Evolutionary conservation across 2,113 vertebrate species (phyloP).

Genomic region (Lethenteron camtschaticum): DNA sequence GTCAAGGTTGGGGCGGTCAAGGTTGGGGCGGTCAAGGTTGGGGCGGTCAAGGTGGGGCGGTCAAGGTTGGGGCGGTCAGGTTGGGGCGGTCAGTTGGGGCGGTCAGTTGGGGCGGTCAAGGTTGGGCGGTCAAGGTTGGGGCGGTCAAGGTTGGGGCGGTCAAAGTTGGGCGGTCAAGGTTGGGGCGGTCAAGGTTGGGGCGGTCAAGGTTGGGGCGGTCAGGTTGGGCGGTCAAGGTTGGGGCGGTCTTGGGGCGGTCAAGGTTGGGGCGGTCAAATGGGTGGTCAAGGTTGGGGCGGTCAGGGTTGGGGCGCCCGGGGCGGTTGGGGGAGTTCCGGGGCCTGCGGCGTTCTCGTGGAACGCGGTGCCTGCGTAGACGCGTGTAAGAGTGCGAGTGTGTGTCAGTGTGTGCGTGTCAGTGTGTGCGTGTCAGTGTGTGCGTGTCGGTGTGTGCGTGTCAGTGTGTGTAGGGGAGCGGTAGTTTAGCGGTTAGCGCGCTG

Average conservation of each 20-base stretch:
- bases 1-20: neutral
- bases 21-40: neutral
- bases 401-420: too few species aligned
- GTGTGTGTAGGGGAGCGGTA: too few species aligned
- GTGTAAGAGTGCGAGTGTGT: too few species aligned
- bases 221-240: too few species aligned
- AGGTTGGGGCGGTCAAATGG: neutral
- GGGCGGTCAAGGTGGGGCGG: neutral
- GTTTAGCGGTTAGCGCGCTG: too few species aligned
- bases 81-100: neutral
- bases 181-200: neutral
- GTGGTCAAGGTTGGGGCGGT: neutral
- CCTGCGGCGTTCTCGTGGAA: neutral
- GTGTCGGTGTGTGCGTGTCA: too few species aligned
- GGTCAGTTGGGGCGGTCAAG: neutral
- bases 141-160: too few species aligned
- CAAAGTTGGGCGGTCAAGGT: neutral
- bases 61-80: neutral
- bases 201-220: neutral
- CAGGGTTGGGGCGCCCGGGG: neutral
- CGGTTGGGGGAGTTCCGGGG: neutral
- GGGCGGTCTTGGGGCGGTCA: neutral
- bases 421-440: too few species aligned
- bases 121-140: too few species aligned
- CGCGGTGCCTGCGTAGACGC: too few species aligned